Conservation (phyloP, 2,888 invertebrate genomes). For the Peribatodes rhomboidaria region DNA sequence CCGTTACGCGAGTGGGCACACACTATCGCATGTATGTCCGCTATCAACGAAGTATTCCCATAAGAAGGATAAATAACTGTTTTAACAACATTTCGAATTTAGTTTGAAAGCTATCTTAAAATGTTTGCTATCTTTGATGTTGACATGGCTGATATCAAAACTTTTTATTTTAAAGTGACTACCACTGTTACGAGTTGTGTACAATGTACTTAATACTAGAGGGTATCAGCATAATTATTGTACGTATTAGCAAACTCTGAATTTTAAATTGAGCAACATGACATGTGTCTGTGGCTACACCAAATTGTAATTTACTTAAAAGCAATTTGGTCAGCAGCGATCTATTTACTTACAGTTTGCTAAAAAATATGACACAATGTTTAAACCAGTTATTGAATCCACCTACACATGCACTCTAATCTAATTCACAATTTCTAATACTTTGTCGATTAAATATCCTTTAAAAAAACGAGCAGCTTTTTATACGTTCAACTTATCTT, state of each 20-base stretch:
- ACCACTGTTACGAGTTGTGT: background rate
- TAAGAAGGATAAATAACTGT: background rate
- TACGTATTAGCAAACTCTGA: background rate
- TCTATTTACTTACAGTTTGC: conserved; percentile 8
- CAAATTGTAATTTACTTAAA: conserved; percentile 32
- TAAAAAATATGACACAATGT: background rate
- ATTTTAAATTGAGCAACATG: conserved; percentile 18
- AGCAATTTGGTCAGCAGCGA: conserved; percentile 13
- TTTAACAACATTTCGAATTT: background rate
- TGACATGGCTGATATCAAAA: background rate
- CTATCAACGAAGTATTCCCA: background rate
- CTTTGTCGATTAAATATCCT: background rate
- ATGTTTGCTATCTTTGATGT: background rate
- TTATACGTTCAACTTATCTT: background rate
- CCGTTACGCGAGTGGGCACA: background rate
- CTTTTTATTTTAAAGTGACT: background rate
- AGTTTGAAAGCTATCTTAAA: background rate
- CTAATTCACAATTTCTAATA: background rate
- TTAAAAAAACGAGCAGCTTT: background rate
- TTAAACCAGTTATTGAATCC: background rate
- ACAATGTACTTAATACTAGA: background rate
- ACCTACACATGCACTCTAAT: background rate
- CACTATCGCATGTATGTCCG: background rate
- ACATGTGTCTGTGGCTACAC: conserved; percentile 14
- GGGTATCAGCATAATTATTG: background rate